phyloP scores from a whole-genome alignment of 37 sponge, comb jelly and placozoan genomes.

The Crambe crambe region DNA sequence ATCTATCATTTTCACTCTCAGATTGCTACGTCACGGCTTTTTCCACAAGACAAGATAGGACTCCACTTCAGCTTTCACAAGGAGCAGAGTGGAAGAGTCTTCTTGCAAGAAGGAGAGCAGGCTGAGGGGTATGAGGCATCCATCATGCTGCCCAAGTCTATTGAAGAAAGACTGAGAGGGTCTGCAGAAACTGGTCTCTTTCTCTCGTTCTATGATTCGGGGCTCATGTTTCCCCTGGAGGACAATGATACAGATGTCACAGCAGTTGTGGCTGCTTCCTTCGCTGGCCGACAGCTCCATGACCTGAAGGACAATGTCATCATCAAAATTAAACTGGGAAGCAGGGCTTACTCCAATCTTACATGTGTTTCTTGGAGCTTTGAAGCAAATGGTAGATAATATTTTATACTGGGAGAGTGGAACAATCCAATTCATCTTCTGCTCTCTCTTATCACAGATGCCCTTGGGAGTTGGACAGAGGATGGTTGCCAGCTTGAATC shows the following conservation, averaged over 20 bases:
- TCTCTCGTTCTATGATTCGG: conserved; percentile 3
- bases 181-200: neutral
- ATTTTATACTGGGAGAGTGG: neutral
- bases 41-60: neutral
- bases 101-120: neutral
- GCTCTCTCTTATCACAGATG: neutral
- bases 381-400: conserved; percentile 25
- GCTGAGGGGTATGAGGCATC: neutral
- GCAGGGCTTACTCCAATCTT: neutral
- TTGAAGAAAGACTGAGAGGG: neutral
- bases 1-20: no score
- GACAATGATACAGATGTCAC: conserved; percentile 1
- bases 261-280: conserved; percentile 14
- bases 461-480: conserved; percentile 22
- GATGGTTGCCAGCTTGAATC: conserved; percentile 17
- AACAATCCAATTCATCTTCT: neutral
- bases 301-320: conserved; percentile 18
- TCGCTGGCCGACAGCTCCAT: neutral
- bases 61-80: neutral
- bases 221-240: conserved; percentile 8
- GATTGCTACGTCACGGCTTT: neutral
- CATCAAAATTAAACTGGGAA: neutral
- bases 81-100: neutral
- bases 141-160: conserved; percentile 15
- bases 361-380: conserved; percentile 55